These are phyloP conservation scores for Ptychoptera contaminata DNA, from an alignment of 2,888 invertebrate genomes.

Conservation along the genomic window DNA sequence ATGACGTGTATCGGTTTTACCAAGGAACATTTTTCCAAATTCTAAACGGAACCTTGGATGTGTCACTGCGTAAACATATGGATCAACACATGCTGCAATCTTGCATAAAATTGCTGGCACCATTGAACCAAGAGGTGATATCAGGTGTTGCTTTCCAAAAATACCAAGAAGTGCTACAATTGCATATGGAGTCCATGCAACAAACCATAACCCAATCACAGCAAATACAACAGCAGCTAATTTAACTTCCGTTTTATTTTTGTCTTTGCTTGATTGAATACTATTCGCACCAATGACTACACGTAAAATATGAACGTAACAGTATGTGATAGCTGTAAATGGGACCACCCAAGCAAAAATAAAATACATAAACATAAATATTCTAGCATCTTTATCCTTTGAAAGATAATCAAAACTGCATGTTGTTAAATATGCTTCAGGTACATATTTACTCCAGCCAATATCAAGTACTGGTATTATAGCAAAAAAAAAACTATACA, in stretches of 20 bases:
- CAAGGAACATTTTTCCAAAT: conserved; percentile 20
- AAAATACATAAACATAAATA: conserved; percentile 60
- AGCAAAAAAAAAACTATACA: conserved; percentile 54
- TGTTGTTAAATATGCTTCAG: conserved; percentile 69
- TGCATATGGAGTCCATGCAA: conserved; percentile 73
- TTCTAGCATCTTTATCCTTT: conserved; percentile 39
- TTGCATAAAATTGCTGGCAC: conserved; percentile 68
- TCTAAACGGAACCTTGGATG: conserved; percentile 62
- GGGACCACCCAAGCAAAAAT: conserved; percentile 62
- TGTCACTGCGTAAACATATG: conserved; percentile 62
- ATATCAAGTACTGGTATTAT: conserved; percentile 51
- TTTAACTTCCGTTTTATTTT: conserved; percentile 54
- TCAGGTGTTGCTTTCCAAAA: conserved; percentile 41
- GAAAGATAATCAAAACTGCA: conserved; percentile 77
- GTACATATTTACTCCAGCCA: conserved; percentile 60
- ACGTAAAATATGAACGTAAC: conserved; percentile 53
- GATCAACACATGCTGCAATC: conserved; percentile 65
- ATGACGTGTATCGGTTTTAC: conserved; percentile 11
- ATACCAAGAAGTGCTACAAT: conserved; percentile 58
- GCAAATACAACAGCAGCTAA: conserved; percentile 50
- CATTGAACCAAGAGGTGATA: conserved; percentile 58
- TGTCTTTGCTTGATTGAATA: conserved; percentile 42
- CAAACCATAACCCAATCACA: conserved; percentile 57
- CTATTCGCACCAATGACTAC: conserved; percentile 41
- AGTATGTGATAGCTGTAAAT: conserved; percentile 50